phyloP scores from a whole-genome alignment of 2,113 vertebrate species.

The Oryzias woworae region DNA sequence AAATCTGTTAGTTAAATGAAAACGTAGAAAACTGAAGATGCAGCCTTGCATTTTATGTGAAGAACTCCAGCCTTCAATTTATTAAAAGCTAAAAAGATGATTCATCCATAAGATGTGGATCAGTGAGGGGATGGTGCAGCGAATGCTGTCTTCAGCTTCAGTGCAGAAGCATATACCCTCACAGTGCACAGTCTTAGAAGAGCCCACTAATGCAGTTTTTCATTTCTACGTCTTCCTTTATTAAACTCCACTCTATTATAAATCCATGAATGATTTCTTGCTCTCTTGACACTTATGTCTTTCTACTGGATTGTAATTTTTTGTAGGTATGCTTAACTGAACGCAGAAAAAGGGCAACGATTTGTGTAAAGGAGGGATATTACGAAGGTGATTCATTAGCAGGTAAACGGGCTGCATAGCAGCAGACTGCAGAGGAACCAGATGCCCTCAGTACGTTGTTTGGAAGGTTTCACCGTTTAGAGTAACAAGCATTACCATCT shows the following conservation, averaged over 20 bases:
- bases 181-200: constrained; percentile 17
- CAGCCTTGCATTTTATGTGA: constrained; percentile 20
- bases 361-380: constrained; percentile 11
- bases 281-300: constrained; percentile 25
- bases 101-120: neutral
- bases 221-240: constrained; percentile 19
- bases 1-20: constrained; percentile 4
- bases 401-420: constrained; percentile 5
- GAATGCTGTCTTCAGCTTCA: constrained; percentile 23
- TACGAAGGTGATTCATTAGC: constrained; percentile 44
- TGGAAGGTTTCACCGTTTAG: constrained; percentile 23
- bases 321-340: constrained; percentile 35
- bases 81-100: constrained; percentile 15
- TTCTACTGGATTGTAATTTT: constrained; percentile 40
- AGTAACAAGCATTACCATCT: constrained; percentile 19
- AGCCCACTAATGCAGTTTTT: constrained; percentile 1
- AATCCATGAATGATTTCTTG: constrained; percentile 27
- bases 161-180: neutral
- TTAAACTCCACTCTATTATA: constrained; percentile 31
- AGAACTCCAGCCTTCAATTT: constrained; percentile 10
- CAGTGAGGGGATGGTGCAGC: neutral
- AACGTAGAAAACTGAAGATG: neutral
- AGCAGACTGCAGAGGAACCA: constrained; percentile 24
- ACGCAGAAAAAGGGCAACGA: constrained; percentile 16
- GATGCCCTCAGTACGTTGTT: constrained; percentile 36